Base-by-base conservation (phyloP, 2,797 vertebrate genomes). In the Orestias chungarensis region DNA sequence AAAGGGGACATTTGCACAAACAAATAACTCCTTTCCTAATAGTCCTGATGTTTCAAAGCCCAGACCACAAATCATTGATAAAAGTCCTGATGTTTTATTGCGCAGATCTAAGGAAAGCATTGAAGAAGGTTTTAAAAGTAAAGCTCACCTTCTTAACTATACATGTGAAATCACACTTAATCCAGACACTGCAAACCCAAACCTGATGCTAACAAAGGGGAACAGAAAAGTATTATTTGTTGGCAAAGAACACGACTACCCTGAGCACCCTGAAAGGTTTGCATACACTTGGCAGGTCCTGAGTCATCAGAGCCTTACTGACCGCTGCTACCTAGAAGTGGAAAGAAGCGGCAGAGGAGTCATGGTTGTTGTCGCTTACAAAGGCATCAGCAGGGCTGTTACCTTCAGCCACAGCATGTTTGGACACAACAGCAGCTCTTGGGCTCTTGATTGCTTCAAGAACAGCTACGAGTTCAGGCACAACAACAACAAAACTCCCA, bases 301-400 rank as follows among this genome's bases (percentile, higher is more conserved):
- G 55, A 82, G 77, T 31, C 65, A 4, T 25, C 74, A 86, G 50
- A 44, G 65, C 59, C 17, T 79, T 27, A 73, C 57, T 5, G 78
- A 52, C 18, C 43, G 69, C 3, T 64, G 80, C 2, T 82, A 77
- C 78, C 43, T 80, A 71, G 85, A 84, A 42, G 59, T 79, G 71
- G 74, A 84, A 66, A 31, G 40, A 15, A 78, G 66, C 0, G 15
- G 49, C 3, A 57, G 3, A 0, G 76, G 73, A 8, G 75, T 80
- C 29, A 40, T 66, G 12, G 54, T 82, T 15, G 85, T 68, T 0
- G 18, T 79, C 2, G 18, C 57, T 0, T 79, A 82, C 80, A 79
- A 61, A 44, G 14, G 43, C 14, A 80, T 86, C 43, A 20, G 54
- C 47, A 57, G 82, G 68, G 6, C 18, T 0, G 25, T 74, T 17